Base-by-base conservation (phyloP, 2,797 vertebrate genomes). In the Bradypodion ventrale region DNA sequence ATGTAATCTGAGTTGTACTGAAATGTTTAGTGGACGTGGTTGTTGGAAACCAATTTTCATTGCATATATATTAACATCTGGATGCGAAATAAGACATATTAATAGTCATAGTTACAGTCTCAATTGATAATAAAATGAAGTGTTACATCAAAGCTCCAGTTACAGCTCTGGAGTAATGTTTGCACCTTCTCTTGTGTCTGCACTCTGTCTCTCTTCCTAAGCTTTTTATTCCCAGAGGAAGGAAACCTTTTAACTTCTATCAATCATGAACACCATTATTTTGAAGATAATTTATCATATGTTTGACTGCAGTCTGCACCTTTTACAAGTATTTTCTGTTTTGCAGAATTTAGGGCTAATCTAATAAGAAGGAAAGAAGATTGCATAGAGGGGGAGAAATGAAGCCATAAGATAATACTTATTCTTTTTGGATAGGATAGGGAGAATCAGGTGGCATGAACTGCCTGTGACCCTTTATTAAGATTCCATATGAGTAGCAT, bases 191-290 rank as follows among this genome's bases (percentile, higher is more conserved):
- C 78, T 59, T 32, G 35, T 42, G 83, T 75, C 65, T 72, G 68
- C 32, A 63, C 72, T 84, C 84, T 77, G 73, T 49, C 82, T 76
- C n/a, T 27, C 65, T 52, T 75, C 56, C 1, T 65, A 81, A 80
- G 78, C 29, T 76, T 62, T 49, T 52, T 76, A 72, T 84, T 76
- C 72, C 65, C 56, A 0, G 15, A 27, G 46, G 73, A 76, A 70
- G 29, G 29, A 65, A 84, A 72, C 77, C 72, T 84, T 83, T 80
- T 87, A 84, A 56, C 78, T 80, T 80, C 78, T 84, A 73, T 72
- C 82, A 84, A 23, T 84, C 78, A 80, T 29, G 15, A 80, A 29
- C 42, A 72, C 63, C 69, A 75, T 87, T 83, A 75, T 83, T 84
- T 76, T 42, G 7, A 80, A 83, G 84, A 70, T 83, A 29, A 84